Percentiles rank a stretch among this genome's conserved stretches.
Conservation (phyloP, 2,888 invertebrate species). For the Priocnemis perturbator region DNA sequence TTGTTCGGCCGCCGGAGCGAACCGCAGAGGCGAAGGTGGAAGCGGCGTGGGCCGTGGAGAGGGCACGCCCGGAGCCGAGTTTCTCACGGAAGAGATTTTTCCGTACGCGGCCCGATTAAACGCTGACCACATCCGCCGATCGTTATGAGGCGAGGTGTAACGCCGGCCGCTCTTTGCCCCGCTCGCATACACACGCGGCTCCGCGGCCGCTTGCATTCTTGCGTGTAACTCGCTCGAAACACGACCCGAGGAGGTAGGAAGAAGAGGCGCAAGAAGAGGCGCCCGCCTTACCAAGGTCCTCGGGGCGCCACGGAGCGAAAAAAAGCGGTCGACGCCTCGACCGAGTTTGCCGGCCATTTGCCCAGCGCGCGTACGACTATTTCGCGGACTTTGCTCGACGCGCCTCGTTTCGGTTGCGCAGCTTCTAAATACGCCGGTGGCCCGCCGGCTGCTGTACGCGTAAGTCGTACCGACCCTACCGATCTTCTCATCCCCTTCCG, state of each 20-base stretch:
- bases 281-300: slow-evolving; percentile 64
- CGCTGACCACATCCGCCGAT: slow-evolving; percentile 73
- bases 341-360: slow-evolving; percentile 2
- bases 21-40: not conserved
- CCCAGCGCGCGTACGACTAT: no score
- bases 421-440: no score
- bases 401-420: no score
- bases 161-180: slow-evolving; percentile 32
- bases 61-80: slow-evolving; percentile 24
- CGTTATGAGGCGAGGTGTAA: slow-evolving; percentile 65
- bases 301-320: slow-evolving; percentile 61
- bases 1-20: not conserved
- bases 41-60: no score
- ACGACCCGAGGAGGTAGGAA: slow-evolving; percentile 47
- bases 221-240: slow-evolving; percentile 64
- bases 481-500: not conserved
- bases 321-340: slow-evolving; percentile 36
- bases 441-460: no score
- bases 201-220: slow-evolving; percentile 66
- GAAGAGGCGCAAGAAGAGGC: slow-evolving; percentile 54
- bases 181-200: slow-evolving; percentile 6
- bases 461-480: no score
- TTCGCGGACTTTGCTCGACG: no score
- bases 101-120: slow-evolving; percentile 69
- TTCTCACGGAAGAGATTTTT: slow-evolving; percentile 75